Conservation (phyloP, 2,888 invertebrate species). For the Caenorhabditis panamensis region DNA sequence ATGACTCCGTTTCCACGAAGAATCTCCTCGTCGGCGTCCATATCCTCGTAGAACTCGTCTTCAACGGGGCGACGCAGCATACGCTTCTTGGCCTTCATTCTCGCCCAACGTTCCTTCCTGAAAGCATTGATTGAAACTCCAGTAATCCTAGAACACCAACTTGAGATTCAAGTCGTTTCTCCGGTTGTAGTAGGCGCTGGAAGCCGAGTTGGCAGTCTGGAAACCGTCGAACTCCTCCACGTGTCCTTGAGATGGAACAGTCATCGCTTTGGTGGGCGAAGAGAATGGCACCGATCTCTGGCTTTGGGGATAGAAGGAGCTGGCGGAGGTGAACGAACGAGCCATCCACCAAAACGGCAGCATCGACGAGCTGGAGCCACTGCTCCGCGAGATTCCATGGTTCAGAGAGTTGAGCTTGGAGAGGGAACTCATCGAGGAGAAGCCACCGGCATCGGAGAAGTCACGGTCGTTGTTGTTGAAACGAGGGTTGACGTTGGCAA, state of each 20-base stretch:
- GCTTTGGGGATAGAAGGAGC: slow-evolving; percentile 49
- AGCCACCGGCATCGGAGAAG: slow-evolving; percentile 13
- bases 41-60: slow-evolving; percentile 54
- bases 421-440: slow-evolving; percentile 22
- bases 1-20: slow-evolving; percentile 56
- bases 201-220: too few species aligned
- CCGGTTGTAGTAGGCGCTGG: too few species aligned
- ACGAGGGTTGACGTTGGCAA: too few species aligned
- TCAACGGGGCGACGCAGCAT: slow-evolving; percentile 56
- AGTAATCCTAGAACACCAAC: too few species aligned
- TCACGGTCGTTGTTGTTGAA: too few species aligned
- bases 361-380: too few species aligned
- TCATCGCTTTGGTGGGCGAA: slow-evolving; percentile 25
- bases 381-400: slow-evolving; percentile 25
- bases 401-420: too few species aligned
- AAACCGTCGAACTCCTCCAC: slow-evolving; percentile 53
- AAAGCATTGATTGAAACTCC: neutral
- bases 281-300: slow-evolving; percentile 31
- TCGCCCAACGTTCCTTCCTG: slow-evolving; percentile 55
- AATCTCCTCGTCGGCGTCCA: slow-evolving; percentile 60
- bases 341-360: slow-evolving; percentile 34
- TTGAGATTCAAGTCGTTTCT: too few species aligned
- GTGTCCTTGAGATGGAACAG: slow-evolving; percentile 49
- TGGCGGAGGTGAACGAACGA: slow-evolving; percentile 57
- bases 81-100: slow-evolving; percentile 60